phyloP scores from a whole-genome alignment of 2,888 invertebrate species.

The Euplexia lucipara region DNA sequence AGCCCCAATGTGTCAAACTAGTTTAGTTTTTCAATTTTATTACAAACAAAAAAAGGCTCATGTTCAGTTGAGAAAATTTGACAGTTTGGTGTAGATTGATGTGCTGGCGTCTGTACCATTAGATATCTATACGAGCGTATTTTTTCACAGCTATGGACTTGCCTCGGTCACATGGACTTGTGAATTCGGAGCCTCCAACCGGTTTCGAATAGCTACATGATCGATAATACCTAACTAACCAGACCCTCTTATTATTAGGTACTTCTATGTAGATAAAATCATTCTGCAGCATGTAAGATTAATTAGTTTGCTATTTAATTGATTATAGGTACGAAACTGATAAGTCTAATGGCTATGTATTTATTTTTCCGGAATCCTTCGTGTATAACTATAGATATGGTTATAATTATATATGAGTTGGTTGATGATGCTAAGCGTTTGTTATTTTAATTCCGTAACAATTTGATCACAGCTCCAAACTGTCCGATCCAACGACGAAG shows the following conservation, averaged over 20 bases:
- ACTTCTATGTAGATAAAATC: conserved; percentile 13
- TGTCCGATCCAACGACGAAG: conserved; percentile 12
- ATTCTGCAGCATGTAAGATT: conserved; percentile 31
- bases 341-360: not conserved
- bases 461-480: conserved; percentile 18
- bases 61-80: no score
- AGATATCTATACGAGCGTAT: conserved; percentile 5
- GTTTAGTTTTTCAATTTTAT: no score
- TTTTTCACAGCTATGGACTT: conserved; percentile 23
- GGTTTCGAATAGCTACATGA: conserved; percentile 27
- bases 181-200: conserved; percentile 34
- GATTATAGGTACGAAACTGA: conserved; percentile 20
- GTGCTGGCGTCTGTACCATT: no score
- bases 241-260: conserved; percentile 29
- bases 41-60: no score
- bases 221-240: conserved; percentile 17
- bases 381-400: not conserved
- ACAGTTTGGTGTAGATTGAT: no score
- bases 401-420: not conserved
- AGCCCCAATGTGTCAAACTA: no score
- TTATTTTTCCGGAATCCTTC: not conserved
- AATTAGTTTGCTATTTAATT: conserved; percentile 35
- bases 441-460: conserved; percentile 11
- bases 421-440: not conserved
- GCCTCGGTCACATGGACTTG: conserved; percentile 19